Evolutionary conservation across 1,140 invertebrate species (phyloP), one percentile per base, ranked within the genome.

Genomic region (Trichonephila clavipes): DNA sequence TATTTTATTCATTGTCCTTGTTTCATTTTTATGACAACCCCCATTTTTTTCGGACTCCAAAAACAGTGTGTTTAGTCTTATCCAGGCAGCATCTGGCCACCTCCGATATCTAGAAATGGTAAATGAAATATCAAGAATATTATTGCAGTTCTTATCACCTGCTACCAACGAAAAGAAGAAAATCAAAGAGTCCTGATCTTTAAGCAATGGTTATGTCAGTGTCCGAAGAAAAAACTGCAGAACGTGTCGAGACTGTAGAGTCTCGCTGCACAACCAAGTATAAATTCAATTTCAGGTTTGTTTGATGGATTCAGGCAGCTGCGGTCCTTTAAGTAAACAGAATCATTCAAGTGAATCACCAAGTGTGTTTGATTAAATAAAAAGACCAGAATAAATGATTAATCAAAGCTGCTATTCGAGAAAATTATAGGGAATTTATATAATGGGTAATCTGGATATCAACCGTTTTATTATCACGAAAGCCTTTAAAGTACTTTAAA

Each of bases 271-370:
- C 72, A 77, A 77, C 72, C 3, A 77, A 77, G 72, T 28, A 77
- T 40, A 77, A 77, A 77, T 77, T 77, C 72, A 77, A 77, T 77
- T 77, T 77, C 72, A 18, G 72, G 72, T 77, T 77, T 77, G 72
- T 77, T 77, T 77, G 72, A 77, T 34, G 72, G 72, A 77, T 18
- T 77, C 28, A 77, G 34, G 72, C 72, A 77, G 72, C 72, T 77
- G 72, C 5, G 72, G 72, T 34, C 72, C 72, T 77, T 34, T 77
- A 77, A 77, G 72, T 77, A 77, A 77, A 77, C 72, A 77, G 34
- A 77, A 77, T 40, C 72, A 77, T 77, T 77, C 24, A 77, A 72
- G 72, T 77, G 72, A 16, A 77, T 77, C 34, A 28, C 72, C 28
- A 77, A 77, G 28, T 40, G 72, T 34, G 72, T 40, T 24, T 14